Conservation (phyloP, 1,140 invertebrate species). For the Macrosteles quadrilineatus region DNA sequence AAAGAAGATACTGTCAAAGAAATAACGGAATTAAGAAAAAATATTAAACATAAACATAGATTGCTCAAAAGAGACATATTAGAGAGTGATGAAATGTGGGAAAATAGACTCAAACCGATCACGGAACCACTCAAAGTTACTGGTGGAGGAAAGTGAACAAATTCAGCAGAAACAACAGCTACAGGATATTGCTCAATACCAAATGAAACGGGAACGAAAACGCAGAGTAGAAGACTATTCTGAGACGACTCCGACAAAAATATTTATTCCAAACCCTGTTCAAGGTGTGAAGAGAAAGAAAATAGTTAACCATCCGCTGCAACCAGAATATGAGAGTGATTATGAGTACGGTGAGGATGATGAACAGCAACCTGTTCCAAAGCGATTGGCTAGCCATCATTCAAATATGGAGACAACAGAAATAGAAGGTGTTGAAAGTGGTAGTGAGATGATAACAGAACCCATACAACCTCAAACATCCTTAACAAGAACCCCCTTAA, state of each 20-base stretch:
- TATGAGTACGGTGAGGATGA: conserved; percentile 7
- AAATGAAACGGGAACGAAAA: neutral
- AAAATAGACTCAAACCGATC: conserved; percentile 19
- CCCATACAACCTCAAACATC: too few relatives aligned
- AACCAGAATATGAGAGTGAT: neutral
- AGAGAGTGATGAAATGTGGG: conserved; percentile 25
- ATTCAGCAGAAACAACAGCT: too few relatives aligned
- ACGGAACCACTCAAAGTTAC: neutral
- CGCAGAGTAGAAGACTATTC: neutral
- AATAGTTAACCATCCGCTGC: neutral
- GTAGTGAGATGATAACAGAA: neutral
- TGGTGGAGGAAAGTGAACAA: too few relatives aligned
- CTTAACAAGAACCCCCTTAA: too few relatives aligned
- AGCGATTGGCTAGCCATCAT: neutral
- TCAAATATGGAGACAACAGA: neutral
- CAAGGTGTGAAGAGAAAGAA: conserved; percentile 1
- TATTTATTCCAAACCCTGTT: neutral
- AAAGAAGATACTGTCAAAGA: conserved; percentile 17
- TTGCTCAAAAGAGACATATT: conserved; percentile 28
- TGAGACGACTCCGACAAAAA: neutral
- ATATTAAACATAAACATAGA: conserved; percentile 30
- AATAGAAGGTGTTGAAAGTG: neutral
- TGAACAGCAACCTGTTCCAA: neutral
- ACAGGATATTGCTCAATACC: too few relatives aligned
- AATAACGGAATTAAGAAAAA: neutral